phyloP scores from a whole-genome alignment of 2,797 vertebrate genomes.

The Xenopus petersii region DNA sequence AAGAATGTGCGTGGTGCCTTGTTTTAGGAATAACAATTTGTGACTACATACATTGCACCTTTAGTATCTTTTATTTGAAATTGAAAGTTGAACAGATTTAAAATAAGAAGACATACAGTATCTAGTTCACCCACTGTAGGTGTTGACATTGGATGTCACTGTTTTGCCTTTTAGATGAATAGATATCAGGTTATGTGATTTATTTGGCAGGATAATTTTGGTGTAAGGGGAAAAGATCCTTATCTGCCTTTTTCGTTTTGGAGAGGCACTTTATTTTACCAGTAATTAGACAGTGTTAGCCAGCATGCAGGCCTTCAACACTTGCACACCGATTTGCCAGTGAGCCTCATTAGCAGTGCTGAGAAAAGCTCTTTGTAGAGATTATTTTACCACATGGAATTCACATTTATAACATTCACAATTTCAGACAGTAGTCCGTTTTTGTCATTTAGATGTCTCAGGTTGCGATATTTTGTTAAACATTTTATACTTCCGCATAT shows the following conservation, averaged over 20 bases:
- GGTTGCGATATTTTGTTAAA: conserved; percentile 1
- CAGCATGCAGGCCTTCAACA: conserved; percentile 16
- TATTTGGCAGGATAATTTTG: not conserved
- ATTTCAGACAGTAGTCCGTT: conserved; percentile 17
- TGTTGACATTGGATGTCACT: conserved; percentile 53
- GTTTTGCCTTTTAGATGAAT: conserved; percentile 37
- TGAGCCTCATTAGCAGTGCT: conserved; percentile 13
- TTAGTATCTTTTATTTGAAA: no score
- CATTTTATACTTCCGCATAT: conserved; percentile 9
- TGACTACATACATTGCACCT: no score
- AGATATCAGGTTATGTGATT: no score
- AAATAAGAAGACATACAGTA: no score
- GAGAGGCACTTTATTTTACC: conserved; percentile 30
- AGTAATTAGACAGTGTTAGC: conserved; percentile 29
- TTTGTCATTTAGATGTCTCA: conserved; percentile 40
- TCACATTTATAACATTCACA: conserved; percentile 9
- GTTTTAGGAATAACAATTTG: no score
- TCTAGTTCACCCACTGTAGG: no score
- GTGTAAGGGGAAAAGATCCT: conserved; percentile 45
- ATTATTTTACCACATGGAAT: conserved; percentile 17
- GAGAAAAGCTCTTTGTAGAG: not conserved
- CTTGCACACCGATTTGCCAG: not conserved
- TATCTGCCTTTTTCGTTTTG: conserved; percentile 47
- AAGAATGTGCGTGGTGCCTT: no score
- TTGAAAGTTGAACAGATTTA: no score